Percentiles rank a stretch among this genome's conserved stretches.
phyloP scores from a whole-genome alignment of 2,113 vertebrate genomes.

The Tympanuchus pallidicinctus region DNA sequence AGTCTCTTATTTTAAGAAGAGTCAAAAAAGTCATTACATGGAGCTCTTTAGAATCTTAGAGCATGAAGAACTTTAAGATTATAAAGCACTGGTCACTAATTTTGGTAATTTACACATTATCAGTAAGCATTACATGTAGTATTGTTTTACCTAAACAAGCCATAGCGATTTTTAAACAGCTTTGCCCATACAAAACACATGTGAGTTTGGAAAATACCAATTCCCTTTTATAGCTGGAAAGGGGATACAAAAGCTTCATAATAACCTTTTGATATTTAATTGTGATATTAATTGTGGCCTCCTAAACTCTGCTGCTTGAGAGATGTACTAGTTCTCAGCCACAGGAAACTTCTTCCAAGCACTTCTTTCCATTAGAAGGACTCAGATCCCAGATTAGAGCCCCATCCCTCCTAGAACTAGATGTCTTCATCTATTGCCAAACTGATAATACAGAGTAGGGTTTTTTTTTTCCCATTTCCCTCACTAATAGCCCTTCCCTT shows the following conservation, averaged over 20 bases:
- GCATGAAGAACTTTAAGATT: not conserved
- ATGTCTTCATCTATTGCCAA: not conserved
- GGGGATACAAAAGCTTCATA: not conserved
- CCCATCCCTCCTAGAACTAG: not conserved
- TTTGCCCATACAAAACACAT: not conserved
- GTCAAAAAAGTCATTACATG: not conserved
- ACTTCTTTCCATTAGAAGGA: not conserved
- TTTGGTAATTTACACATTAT: not conserved
- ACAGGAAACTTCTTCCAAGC: not conserved
- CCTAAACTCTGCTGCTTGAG: not conserved
- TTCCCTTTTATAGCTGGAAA: not conserved
- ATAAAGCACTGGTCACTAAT: not conserved
- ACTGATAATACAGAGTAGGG: not conserved
- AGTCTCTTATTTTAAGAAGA: not conserved
- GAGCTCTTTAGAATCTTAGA: not conserved
- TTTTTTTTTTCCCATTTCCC: not conserved
- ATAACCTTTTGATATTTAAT: not conserved
- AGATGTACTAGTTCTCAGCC: not conserved
- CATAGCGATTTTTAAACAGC: not conserved
- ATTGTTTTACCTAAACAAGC: not conserved
- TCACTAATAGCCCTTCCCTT: not conserved
- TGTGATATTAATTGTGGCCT: not conserved
- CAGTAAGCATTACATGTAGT: not conserved
- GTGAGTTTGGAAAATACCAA: not conserved
- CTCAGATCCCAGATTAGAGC: not conserved